Conservation (phyloP, 1,140 invertebrate genomes). For the Branchinecta lindahli region DNA sequence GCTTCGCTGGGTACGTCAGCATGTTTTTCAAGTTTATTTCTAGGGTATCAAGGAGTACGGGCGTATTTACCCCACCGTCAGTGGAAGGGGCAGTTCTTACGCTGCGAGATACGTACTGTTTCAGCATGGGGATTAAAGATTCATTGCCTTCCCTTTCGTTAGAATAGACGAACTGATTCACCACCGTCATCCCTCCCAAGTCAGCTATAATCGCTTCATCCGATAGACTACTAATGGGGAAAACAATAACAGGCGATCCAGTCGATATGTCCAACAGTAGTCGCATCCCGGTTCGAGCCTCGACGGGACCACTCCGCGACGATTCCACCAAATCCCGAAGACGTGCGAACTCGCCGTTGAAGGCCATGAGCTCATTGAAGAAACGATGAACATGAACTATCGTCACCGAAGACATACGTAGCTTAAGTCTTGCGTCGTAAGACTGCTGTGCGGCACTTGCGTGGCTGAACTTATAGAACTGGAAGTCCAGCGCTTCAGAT, state of each 20-base stretch:
- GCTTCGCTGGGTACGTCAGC: conserved; percentile 54
- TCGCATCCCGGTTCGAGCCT: conserved; percentile 28
- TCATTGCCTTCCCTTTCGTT: conserved; percentile 32
- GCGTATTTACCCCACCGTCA: background rate
- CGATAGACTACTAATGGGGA: conserved; percentile 68
- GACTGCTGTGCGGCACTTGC: conserved; percentile 24
- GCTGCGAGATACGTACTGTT: too few species aligned
- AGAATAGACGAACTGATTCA: conserved; percentile 46
- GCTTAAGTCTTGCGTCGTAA: conserved; percentile 58
- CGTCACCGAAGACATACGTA: conserved; percentile 58
- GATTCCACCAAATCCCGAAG: conserved; percentile 52
- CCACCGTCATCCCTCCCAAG: conserved; percentile 59
- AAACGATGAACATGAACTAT: conserved; percentile 93
- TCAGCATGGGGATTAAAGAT: too few species aligned
- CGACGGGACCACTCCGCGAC: conserved; percentile 33
- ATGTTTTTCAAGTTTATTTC: conserved; percentile 59
- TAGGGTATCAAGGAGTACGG: conserved; percentile 53
- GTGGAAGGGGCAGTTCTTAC: too few species aligned
- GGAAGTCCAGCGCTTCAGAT: conserved; percentile 59
- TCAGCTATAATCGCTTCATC: conserved; percentile 61
- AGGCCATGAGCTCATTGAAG: conserved; percentile 66
- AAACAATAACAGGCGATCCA: conserved; percentile 64
- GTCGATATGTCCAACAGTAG: conserved; percentile 52
- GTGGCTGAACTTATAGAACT: conserved; percentile 37
- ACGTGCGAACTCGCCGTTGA: conserved; percentile 70